Evolutionary conservation across 2,113 vertebrate species (phyloP), one percentile per base, ranked within the genome.

Genomic region (Ascaphus truei): DNA sequence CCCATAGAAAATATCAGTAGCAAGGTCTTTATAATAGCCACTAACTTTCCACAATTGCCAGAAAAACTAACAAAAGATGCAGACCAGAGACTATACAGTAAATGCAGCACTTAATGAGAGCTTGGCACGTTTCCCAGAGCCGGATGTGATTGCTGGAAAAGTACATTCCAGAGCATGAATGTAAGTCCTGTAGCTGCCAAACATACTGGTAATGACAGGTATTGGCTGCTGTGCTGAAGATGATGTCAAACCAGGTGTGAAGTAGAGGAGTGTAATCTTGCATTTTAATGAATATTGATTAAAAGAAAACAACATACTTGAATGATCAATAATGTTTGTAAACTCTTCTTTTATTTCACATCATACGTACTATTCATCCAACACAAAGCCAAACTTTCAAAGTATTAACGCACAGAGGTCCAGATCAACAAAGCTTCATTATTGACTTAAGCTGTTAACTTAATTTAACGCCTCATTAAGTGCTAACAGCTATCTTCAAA

Each of bases 21-120:
- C 48, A 22, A 20, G 62, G 53, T 55, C 62, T 65, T n/a, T 65
- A 65, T 41, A 55, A 65, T 65, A 55, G 62, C 62, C 62, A 52
- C 33, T 30, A 37, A 50, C 23, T 65, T 53, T 30, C 50, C 34
- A 8, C 22, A 25, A 20, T 53, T 41, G 62, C 62, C 62, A 65
- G 62, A 65, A 55, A 48, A 52, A 41, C 62, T 65, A 65, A 65
- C 62, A 65, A 65, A 65, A 52, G 62, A 65, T 53, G 48, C 50
- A 65, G 62, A 65, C 62, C 62, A 53, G 62, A 65, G 48, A 65
- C 50, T 34, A 65, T 53, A n/a, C n/a, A n/a, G n/a, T n/a, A 53
- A 65, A 65, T 53, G 50, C 62, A 37, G 48, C 50, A 41, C 34
- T 53, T 53, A 65, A 65, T 65, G 62, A 65, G 33, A n/a, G 23